Evolutionary conservation across 2,113 vertebrate species (phyloP), one percentile per base, ranked within the genome.

Genomic region (Phalacrocorax aristotelis): DNA sequence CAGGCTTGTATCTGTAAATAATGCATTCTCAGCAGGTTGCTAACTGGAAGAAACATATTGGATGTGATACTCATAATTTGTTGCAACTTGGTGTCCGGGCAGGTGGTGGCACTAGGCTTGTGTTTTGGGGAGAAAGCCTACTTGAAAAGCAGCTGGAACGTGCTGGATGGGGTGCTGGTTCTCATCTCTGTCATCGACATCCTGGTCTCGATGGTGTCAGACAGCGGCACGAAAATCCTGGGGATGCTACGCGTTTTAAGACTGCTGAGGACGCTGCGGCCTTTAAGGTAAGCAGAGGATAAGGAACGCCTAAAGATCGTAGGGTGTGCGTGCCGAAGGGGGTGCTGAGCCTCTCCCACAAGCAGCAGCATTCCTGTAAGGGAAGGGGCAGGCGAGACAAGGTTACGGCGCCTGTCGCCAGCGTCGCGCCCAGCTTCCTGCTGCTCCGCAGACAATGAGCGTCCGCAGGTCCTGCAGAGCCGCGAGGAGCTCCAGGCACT

Each of bases 121-220:
- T 99, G 99, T 95, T 99, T 99, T 20, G 99, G 99, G 61, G 98
- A 99, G 78, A 99, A 99, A 92, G 97, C 98, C 3, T 99, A 99
- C 97, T 98, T 99, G 97, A 99, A 98, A 91, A 99, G 99, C 98
- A 99, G 99, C 97, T 99, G 99, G 99, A 99, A 99, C 17, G 66
- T 99, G 79, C 98, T 99, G 89, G 99, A 99, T 21, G 99, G 99
- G 68, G 98, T 99, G 97, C 96, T 99, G 95, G 99, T 99, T 97
- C 98, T 99, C 98, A 99, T 99, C 97, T 99, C 99, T 0, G 98
- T 99, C 77, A 99, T 99, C 16, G 99, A 99, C 97, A 99, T 99
- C 97, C 98, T 99, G 90, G 99, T 99, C 92, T 99, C 99, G 2
- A 94, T 99, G 98, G 98, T 99, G 93, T 99, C 99, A 8, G 99